A percentile compares a stretch with the other conserved stretches of the same genome.
These are phyloP conservation scores for Xestia sexstrigata DNA, from an alignment of 2,888 invertebrate genomes.

Conservation along the genomic window DNA sequence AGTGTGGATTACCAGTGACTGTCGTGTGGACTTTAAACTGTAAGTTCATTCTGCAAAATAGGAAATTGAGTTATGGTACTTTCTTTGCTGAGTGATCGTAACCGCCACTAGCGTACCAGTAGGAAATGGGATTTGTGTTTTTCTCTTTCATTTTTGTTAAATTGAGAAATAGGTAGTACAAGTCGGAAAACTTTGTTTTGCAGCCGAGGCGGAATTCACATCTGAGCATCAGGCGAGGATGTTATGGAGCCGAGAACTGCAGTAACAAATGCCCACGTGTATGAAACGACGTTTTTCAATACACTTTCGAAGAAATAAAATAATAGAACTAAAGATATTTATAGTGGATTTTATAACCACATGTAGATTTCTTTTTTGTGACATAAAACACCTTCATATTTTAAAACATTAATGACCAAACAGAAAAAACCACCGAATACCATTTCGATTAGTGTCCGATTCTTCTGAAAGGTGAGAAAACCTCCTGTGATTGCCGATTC, in stretches of 20 bases:
- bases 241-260: too few relatives aligned
- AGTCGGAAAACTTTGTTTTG: too few relatives aligned
- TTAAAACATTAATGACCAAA: background rate
- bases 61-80: constrained; percentile 31
- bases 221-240: too few relatives aligned
- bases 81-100: background rate
- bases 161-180: background rate
- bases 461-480: background rate
- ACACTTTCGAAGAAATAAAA: too few relatives aligned
- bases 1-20: constrained; percentile 35
- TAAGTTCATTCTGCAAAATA: constrained; percentile 28
- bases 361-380: background rate
- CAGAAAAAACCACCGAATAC: constrained; percentile 9
- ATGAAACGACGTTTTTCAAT: too few relatives aligned
- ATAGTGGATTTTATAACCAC: background rate
- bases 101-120: background rate
- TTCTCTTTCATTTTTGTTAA: background rate
- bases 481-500: background rate
- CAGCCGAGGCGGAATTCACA: too few relatives aligned
- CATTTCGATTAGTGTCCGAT: constrained; percentile 2
- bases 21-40: constrained; percentile 21
- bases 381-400: background rate
- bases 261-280: too few relatives aligned
- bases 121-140: constrained; percentile 22
- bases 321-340: background rate